Evolutionary conservation across 2,888 invertebrate species (phyloP).

Genomic region (Rhagonycha fulva): DNA sequence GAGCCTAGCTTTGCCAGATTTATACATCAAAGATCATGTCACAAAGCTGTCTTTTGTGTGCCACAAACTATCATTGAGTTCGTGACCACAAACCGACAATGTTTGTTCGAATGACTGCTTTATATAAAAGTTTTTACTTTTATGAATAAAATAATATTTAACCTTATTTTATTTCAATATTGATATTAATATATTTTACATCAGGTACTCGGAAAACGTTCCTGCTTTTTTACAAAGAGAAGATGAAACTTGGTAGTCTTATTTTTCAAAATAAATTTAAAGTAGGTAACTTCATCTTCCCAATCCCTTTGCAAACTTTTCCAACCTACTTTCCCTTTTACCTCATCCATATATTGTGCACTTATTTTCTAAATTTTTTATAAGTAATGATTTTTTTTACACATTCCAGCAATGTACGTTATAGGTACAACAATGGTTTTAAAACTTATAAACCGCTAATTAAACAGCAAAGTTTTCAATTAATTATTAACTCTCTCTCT

Average conservation of each 20-base stretch:
- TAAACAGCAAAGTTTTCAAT: too few relatives aligned
- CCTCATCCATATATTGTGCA: neutral
- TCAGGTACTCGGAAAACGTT: neutral
- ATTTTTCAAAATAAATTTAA: neutral
- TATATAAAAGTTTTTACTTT: neutral
- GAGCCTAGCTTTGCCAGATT: conserved; percentile 30
- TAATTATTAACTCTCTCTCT: too few relatives aligned
- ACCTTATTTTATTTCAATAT: neutral
- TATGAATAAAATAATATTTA: neutral
- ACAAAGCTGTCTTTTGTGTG: conserved; percentile 37
- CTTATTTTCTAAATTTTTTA: too few relatives aligned
- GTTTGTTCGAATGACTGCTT: neutral
- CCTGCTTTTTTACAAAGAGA: neutral
- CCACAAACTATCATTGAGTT: conserved; percentile 31
- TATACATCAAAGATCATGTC: conserved; percentile 32
- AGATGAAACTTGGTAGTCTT: neutral
- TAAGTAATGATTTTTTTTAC: too few relatives aligned
- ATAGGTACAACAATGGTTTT: too few relatives aligned
- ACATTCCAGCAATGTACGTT: too few relatives aligned
- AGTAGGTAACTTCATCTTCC: neutral
- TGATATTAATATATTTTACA: neutral
- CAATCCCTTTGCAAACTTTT: neutral
- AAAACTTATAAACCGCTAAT: too few relatives aligned
- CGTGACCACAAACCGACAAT: conserved; percentile 15
- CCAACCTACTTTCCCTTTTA: neutral